Conservation (phyloP, 2,797 vertebrate species). For the Sparidentex hasta region DNA sequence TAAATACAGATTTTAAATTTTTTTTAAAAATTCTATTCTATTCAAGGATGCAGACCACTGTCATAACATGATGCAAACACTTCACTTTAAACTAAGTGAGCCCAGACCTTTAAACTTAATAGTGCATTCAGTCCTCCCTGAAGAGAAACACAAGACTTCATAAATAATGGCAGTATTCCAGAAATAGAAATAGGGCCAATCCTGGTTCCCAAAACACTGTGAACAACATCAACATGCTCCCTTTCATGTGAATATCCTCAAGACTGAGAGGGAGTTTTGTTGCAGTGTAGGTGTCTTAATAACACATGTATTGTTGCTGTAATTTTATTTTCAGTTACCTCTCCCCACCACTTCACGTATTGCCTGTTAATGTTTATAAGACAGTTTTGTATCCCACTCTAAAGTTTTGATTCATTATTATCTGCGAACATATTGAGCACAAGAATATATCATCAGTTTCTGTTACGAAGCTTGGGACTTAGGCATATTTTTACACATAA, state of each 20-base stretch:
- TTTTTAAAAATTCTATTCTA: not conserved
- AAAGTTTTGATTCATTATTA: constrained; percentile 18
- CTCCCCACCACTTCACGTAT: not conserved
- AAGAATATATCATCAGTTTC: not conserved
- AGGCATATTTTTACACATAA: not conserved
- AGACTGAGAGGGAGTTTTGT: constrained; percentile 20
- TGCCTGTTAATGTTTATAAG: not conserved
- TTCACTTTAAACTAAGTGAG: constrained; percentile 50
- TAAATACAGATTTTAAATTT: not conserved
- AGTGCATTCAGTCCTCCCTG: constrained; percentile 48
- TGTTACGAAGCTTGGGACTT: constrained; percentile 9
- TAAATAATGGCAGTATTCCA: constrained; percentile 69
- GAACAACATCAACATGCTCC: constrained; percentile 55
- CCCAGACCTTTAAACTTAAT: constrained; percentile 43
- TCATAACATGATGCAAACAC: constrained; percentile 40
- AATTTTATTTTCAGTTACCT: constrained; percentile 4
- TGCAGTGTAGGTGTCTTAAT: constrained; percentile 26
- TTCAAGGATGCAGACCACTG: constrained; percentile 20
- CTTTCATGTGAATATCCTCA: constrained; percentile 46
- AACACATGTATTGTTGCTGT: constrained; percentile 18
- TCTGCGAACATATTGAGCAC: not conserved
- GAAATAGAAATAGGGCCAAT: constrained; percentile 68
- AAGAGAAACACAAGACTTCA: constrained; percentile 64
- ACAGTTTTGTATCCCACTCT: constrained; percentile 10
- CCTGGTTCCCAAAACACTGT: constrained; percentile 45